Conservation (phyloP, 2,113 vertebrate genomes). For the Serilophus lunatus region DNA sequence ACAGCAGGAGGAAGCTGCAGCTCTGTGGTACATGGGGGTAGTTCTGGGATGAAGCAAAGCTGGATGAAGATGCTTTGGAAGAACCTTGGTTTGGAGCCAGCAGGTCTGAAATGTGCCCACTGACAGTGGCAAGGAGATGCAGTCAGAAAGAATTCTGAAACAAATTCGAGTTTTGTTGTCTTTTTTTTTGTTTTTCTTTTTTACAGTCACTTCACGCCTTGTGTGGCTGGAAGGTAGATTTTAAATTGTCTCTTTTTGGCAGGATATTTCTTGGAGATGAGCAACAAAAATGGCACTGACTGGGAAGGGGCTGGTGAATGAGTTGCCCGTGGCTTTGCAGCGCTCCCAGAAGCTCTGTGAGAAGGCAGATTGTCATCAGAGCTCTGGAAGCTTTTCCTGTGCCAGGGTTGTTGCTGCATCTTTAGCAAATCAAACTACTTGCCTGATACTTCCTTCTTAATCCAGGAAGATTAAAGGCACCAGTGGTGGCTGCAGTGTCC, state of each 20-base stretch:
- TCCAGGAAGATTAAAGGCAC: conserved; percentile 55
- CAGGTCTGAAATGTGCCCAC: not conserved
- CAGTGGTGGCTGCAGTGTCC: not conserved
- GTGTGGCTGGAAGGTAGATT: not conserved
- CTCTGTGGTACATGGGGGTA: rapidly evolving
- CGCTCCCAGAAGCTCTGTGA: not conserved
- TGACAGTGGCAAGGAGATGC: rapidly evolving
- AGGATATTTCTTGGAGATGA: not conserved
- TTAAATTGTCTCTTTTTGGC: not conserved
- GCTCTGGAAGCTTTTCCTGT: not conserved
- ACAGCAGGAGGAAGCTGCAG: not conserved
- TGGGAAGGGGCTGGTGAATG: not conserved
- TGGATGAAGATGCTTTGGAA: not conserved
- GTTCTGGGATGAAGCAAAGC: rapidly evolving
- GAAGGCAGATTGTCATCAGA: not conserved
- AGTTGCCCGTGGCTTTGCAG: not conserved
- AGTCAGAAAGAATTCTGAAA: not conserved
- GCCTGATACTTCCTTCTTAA: conserved; percentile 36
- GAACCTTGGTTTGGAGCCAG: not conserved
- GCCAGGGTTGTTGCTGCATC: not conserved
- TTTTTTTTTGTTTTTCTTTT: not conserved
- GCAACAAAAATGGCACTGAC: not conserved
- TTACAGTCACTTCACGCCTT: rapidly evolving
- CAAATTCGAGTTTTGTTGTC: not conserved
- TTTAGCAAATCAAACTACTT: conserved; percentile 33